Percentiles rank a stretch among this genome's conserved stretches.
phyloP scores from a whole-genome alignment of 2,888 invertebrate genomes.

The Steinernema scapterisci region DNA sequence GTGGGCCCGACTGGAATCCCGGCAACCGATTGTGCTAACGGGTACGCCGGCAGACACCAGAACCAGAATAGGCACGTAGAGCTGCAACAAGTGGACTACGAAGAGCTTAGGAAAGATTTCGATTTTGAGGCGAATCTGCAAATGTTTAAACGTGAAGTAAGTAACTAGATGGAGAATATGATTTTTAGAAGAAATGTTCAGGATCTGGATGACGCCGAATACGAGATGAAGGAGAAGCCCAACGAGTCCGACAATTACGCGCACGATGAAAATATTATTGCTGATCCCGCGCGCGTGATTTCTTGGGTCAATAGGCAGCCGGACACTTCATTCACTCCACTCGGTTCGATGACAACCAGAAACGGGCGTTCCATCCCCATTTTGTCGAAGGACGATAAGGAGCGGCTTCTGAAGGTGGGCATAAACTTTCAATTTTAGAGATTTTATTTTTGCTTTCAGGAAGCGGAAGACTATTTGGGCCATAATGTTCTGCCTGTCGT shows the following conservation, averaged over 20 bases:
- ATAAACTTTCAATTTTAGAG: neutral
- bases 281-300: constrained; percentile 53
- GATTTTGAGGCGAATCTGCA: constrained; percentile 60
- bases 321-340: neutral
- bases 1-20: constrained; percentile 56
- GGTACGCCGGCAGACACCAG: constrained; percentile 39
- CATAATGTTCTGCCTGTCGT: neutral
- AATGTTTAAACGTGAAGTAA: constrained; percentile 50
- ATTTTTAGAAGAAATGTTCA: constrained; percentile 33
- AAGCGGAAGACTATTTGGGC: neutral
- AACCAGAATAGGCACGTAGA: constrained; percentile 40
- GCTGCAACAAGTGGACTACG: constrained; percentile 51
- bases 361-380: neutral
- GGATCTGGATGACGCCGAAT: neutral
- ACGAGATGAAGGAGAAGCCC: constrained; percentile 11
- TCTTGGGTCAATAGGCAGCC: constrained; percentile 54
- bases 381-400: neutral
- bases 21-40: constrained; percentile 48
- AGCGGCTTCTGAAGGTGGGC: neutral
- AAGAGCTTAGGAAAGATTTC: constrained; percentile 56
- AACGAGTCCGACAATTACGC: constrained; percentile 49
- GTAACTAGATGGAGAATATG: neutral
- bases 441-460: neutral
- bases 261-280: constrained; percentile 64
- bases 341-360: neutral